Evolutionary conservation across 2,888 invertebrate genomes (phyloP), one percentile per base, ranked within the genome.

Genomic region (Pollenia amentaria): DNA sequence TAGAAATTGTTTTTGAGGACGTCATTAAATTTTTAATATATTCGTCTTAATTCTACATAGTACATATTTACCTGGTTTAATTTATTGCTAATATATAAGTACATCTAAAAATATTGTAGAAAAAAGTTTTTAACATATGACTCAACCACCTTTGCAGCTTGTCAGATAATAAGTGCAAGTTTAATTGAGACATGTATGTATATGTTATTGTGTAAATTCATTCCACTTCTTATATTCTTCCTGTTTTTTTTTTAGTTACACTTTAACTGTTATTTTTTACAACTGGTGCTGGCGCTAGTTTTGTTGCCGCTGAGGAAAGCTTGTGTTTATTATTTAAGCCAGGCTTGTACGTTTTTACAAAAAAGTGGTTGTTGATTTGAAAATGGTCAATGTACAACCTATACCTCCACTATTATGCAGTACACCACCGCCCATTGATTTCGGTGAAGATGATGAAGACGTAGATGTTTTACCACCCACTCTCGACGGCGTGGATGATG

Each of bases 361-460:
- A 55, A 72, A 78, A 40, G 72, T 77, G 73, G 70, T 78, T 51
- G 53, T 21, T 40, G 53, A 51, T 73, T 78, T 67, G 12, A 86
- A 83, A 87, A 88, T 89, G 88, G 86, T 88, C 29, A 88, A 85
- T 70, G 75, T 88, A 60, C 88, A 88, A 21, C 85, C 89, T 10
- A 88, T 95, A 90, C 95, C 95, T 88, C 95, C 95, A 85, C 92
- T 95, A 83, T 91, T 95, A 84, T 94, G 94, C 90, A 94, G 94
- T 90, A 94, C 95, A 65, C 95, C 95, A 78, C 95, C 95, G 65
- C 95, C 95, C 57, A 94, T 95, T 88, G 93, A 94, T 88, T 93
- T 92, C 83, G 92, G 92, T 7, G 93, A 92, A 60, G 92, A 92
- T 85, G 91, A 91, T 76, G 90, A 91, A 75, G 92, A 94, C 85